These are phyloP conservation scores for Timema cristinae DNA, from an alignment of 2,888 invertebrate genomes.

Conservation along the genomic window DNA sequence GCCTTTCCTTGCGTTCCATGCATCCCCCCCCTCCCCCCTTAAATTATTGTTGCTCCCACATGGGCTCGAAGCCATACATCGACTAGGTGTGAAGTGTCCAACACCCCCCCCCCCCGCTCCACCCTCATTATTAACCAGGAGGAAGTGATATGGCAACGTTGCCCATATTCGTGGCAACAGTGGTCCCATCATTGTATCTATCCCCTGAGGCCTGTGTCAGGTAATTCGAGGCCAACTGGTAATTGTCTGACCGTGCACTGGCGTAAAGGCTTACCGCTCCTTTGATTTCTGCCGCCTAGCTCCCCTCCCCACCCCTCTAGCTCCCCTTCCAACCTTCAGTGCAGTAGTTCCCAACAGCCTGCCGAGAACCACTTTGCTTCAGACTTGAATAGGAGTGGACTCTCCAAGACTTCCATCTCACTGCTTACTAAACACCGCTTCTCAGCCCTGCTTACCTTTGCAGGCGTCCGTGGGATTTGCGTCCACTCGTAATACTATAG, in stretches of 20 bases:
- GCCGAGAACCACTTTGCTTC: neutral
- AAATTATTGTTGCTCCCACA: too few species aligned
- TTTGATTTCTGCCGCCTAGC: conserved; percentile 27
- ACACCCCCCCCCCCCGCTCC: too few species aligned
- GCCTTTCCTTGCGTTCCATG: too few species aligned
- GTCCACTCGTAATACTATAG: too few species aligned
- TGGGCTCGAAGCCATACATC: too few species aligned
- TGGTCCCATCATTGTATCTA: neutral
- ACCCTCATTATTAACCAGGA: too few species aligned
- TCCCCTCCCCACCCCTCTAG: conserved; percentile 14
- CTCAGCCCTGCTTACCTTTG: neutral
- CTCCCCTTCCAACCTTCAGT: neutral
- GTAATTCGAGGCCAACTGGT: conserved; percentile 33
- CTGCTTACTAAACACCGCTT: too few species aligned
- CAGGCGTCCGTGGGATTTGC: neutral
- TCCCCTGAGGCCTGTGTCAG: conserved; percentile 26
- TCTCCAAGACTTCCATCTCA: too few species aligned
- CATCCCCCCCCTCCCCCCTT: too few species aligned
- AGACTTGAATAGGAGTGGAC: too few species aligned
- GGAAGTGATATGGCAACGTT: neutral
- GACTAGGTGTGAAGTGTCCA: too few species aligned
- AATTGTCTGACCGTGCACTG: conserved; percentile 28
- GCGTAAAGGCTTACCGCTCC: conserved; percentile 28
- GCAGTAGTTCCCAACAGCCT: conserved; percentile 1
- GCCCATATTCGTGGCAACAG: conserved; percentile 11